These are phyloP conservation scores for Periophthalmus magnuspinnatus DNA, from an alignment of 2,797 vertebrate species.

Conservation along the genomic window DNA sequence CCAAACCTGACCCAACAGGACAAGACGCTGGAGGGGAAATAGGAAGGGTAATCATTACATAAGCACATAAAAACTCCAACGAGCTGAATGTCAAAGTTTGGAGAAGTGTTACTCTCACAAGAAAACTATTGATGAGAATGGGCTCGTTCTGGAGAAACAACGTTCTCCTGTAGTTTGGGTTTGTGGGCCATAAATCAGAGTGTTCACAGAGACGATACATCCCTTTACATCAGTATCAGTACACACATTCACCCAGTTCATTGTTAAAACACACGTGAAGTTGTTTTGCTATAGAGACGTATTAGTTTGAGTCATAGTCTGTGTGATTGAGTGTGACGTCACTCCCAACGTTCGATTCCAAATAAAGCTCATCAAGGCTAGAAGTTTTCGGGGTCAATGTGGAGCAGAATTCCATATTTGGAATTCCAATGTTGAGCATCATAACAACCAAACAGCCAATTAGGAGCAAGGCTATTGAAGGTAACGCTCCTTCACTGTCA, in stretches of 20 bases:
- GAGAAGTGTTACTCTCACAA: neutral
- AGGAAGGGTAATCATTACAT: constrained; percentile 35
- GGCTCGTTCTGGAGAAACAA: neutral
- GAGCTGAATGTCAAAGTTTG: constrained; percentile 6
- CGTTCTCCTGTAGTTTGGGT: neutral
- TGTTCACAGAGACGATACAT: neutral
- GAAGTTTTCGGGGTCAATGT: no score
- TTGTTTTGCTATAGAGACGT: neutral
- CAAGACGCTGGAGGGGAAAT: constrained; percentile 20
- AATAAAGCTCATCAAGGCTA: no score
- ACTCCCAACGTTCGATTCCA: no score
- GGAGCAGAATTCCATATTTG: no score
- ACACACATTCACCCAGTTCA: neutral
- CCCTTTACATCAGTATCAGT: neutral
- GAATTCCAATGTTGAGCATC: no score
- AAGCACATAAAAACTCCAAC: constrained; percentile 30
- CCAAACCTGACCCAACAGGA: constrained; percentile 56
- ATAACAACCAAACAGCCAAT: no score
- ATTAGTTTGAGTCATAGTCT: neutral
- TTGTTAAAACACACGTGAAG: neutral
- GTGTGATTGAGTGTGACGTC: no score
- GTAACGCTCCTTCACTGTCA: no score
- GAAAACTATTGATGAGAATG: neutral
- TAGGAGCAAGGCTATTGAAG: no score
- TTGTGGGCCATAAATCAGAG: neutral